Evolutionary conservation across 1,140 invertebrate species (phyloP).

Genomic region (Lethrus apterus): DNA sequence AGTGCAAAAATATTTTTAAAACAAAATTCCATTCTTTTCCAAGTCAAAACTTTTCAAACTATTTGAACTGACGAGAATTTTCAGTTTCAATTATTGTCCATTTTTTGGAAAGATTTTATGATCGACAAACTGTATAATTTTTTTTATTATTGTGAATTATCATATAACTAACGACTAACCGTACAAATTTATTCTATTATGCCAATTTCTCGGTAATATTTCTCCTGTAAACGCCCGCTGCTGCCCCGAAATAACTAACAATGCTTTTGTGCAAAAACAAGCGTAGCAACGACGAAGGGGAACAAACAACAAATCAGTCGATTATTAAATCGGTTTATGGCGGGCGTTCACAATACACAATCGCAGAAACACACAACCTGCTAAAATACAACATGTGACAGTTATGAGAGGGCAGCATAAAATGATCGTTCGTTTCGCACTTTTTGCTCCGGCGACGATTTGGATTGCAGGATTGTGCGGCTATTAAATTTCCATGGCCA

Average conservation of each 20-base stretch:
- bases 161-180: background rate
- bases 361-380: conserved; percentile 26
- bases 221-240: conserved; percentile 17
- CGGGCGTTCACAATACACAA: conserved; percentile 22
- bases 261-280: conserved; percentile 30
- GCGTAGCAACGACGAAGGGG: conserved; percentile 26
- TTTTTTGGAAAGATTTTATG: too few relatives aligned
- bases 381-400: conserved; percentile 29
- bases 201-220: conserved; percentile 9
- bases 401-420: conserved; percentile 30
- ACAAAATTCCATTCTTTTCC: too few relatives aligned
- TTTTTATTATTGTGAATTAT: too few relatives aligned
- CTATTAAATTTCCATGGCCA: conserved; percentile 30
- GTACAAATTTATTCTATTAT: conserved; percentile 10
- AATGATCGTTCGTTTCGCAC: conserved; percentile 26
- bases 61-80: too few relatives aligned
- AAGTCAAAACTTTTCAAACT: too few relatives aligned
- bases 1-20: too few relatives aligned
- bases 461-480: conserved; percentile 21
- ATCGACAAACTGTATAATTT: too few relatives aligned
- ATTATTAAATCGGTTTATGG: conserved; percentile 31
- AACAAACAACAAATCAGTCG: conserved; percentile 28
- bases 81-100: too few relatives aligned
- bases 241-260: conserved; percentile 24
- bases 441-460: conserved; percentile 21